Percentiles rank a stretch among this genome's conserved stretches.
These are phyloP conservation scores for Drosophila lowei DNA, from an alignment of 1,140 invertebrate species.

Conservation along the genomic window DNA sequence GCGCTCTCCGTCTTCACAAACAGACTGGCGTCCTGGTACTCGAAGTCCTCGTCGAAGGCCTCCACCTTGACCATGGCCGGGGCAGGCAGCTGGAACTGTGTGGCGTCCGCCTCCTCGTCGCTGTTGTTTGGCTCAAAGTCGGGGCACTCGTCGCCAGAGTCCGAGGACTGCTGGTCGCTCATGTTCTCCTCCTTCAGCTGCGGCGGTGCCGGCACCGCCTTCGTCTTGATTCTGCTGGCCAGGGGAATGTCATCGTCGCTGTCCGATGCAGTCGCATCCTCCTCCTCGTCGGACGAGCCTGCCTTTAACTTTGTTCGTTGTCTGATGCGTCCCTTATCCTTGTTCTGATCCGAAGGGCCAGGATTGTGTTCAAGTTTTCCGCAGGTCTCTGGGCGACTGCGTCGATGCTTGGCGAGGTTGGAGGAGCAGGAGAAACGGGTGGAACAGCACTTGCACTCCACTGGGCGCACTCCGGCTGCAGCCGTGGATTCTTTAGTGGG, in stretches of 20 bases:
- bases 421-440: slow-evolving; percentile 83
- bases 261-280: slow-evolving; percentile 24
- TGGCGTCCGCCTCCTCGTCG: slow-evolving; percentile 53
- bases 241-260: slow-evolving; percentile 68
- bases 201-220: slow-evolving; percentile 16
- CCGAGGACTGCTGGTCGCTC: slow-evolving; percentile 50
- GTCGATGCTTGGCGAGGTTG: slow-evolving; percentile 83
- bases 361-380: slow-evolving; percentile 72
- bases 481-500: not conserved
- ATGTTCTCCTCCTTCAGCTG: slow-evolving; percentile 56
- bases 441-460: slow-evolving; percentile 81
- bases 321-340: slow-evolving; percentile 1
- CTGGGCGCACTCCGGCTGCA: slow-evolving; percentile 72
- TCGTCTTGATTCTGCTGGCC: slow-evolving; percentile 58
- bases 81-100: slow-evolving; percentile 54
- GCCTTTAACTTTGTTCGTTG: slow-evolving; percentile 23
- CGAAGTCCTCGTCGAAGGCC: slow-evolving; percentile 62
- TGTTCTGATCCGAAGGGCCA: slow-evolving; percentile 3
- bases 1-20: slow-evolving; percentile 66
- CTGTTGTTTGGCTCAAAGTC: slow-evolving; percentile 71
- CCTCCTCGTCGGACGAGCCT: slow-evolving; percentile 10
- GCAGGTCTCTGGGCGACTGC: slow-evolving; percentile 82
- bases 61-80: slow-evolving; percentile 66
- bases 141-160: slow-evolving; percentile 70
- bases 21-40: slow-evolving; percentile 68